Evolutionary conservation across 2,797 vertebrate genomes (phyloP), one percentile per base, ranked within the genome.

Genomic region (Gymnoscopelus microlampas): DNA sequence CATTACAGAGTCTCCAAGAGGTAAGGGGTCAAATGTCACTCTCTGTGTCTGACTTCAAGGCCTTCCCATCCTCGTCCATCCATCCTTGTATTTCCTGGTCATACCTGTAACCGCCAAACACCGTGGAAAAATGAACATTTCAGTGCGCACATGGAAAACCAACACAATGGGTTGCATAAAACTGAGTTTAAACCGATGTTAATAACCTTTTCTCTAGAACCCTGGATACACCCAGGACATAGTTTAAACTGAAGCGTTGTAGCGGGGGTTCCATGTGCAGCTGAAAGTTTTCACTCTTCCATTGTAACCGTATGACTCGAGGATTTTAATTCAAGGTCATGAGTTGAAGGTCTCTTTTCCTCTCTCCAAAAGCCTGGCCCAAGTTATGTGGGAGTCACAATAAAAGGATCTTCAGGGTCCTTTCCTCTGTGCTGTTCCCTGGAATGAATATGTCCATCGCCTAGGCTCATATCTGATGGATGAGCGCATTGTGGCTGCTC

Each of bases 1-100:
- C 93, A 95, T 70, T 98, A 99, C 96, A 97, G 97, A 98, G 96
- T 99, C 93, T 99, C 96, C 94, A 98, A 98, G 96, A 98, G 97
- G 97, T 99, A 98, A 99, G 97, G 95, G 94, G 87, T 91, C 77
- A 80, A 68, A 80, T 87, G 83, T 85, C 67, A 71, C n/a, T 85
- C 67, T 70, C n/a, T 15, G 53, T 50, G 64, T 66, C 67, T 64
- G 53, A 39, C 15, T 50, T 26, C 71, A 35, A 47, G 56, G 50
- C 57, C 68, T 68, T 77, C 29, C 32, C 70, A 48, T 53, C 56
- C 49, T 73, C 10, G 15, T 65, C 51, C 65, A 2, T 8, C 50
- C 50, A n/a, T 63, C 35, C 70, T 67, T 79, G 56, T 35, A 49
- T 68, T 59, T 23, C 63, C 78, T 62, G 24, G 24, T 72, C 68